phyloP scores from a whole-genome alignment of 2,113 vertebrate genomes.

The Motacilla tschutschensis region DNA sequence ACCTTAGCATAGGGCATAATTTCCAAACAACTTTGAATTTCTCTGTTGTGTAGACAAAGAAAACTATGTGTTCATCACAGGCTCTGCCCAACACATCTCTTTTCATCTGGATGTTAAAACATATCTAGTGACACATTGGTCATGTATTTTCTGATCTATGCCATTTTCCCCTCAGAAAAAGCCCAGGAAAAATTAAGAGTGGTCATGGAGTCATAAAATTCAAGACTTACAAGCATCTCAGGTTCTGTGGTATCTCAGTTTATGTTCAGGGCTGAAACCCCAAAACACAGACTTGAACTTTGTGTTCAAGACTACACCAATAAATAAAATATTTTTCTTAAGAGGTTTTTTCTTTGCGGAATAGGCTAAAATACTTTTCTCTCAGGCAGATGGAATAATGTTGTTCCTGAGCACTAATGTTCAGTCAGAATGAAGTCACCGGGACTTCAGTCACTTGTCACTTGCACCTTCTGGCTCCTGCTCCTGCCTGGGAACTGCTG shows the following conservation, averaged over 20 bases:
- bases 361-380: background rate
- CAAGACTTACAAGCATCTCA: background rate
- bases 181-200: background rate
- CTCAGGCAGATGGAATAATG: background rate
- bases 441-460: background rate
- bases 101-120: background rate
- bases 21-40: background rate
- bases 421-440: fast-evolving
- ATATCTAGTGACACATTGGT: background rate
- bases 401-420: background rate
- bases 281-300: background rate
- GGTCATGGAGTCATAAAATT: background rate
- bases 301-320: background rate
- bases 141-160: background rate
- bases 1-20: background rate
- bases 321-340: background rate
- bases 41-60: background rate
- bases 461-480: background rate
- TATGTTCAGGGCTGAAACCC: background rate
- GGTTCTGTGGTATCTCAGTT: background rate
- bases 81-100: background rate
- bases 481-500: background rate
- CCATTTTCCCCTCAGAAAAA: background rate
- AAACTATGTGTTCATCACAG: background rate
- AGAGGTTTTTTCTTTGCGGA: background rate